Evolutionary conservation across 2,888 invertebrate species (phyloP).

Genomic region (Caenorhabditis sp.): DNA sequence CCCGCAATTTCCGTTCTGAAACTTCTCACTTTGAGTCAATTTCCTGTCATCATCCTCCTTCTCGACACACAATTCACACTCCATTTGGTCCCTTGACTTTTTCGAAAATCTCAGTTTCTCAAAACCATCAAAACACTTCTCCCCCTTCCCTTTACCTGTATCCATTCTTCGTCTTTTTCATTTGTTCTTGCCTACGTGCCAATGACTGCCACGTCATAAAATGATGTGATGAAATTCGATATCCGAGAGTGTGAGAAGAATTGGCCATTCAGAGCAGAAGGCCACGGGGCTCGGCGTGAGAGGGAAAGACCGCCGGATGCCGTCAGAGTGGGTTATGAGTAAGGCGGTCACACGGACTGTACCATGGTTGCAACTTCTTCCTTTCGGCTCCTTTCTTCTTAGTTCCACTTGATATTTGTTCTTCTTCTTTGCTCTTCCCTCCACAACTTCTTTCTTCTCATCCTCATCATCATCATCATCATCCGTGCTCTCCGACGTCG

Average conservation of each 20-base stretch:
- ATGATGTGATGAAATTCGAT: conserved; percentile 54
- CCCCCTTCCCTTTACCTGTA: too few relatives aligned
- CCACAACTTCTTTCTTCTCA: conserved; percentile 30
- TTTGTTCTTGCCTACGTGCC: conserved; percentile 26
- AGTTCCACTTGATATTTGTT: conserved; percentile 24
- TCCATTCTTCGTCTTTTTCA: too few relatives aligned
- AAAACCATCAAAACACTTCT: too few relatives aligned
- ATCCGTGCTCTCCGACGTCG: conserved; percentile 47
- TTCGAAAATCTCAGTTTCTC: conserved; percentile 1
- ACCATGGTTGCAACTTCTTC: not conserved
- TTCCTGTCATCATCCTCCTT: conserved; percentile 48
- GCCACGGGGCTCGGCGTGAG: conserved; percentile 44
- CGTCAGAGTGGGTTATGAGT: too few relatives aligned
- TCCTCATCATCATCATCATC: conserved; percentile 57
- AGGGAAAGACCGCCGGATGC: too few relatives aligned
- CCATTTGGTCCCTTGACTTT: not conserved
- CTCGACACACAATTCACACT: not conserved
- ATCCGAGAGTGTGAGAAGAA: conserved; percentile 48
- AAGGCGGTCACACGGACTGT: too few relatives aligned
- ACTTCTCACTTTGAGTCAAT: conserved; percentile 51
- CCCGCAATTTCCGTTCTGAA: conserved; percentile 56
- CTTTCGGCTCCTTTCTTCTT: not conserved
- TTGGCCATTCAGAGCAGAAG: conserved; percentile 28
- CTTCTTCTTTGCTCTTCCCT: conserved; percentile 36
- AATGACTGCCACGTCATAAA: conserved; percentile 38